Percentiles rank a stretch among this genome's conserved stretches.
phyloP scores from a whole-genome alignment of 2,888 invertebrate genomes.

The Morpho deidamia region DNA sequence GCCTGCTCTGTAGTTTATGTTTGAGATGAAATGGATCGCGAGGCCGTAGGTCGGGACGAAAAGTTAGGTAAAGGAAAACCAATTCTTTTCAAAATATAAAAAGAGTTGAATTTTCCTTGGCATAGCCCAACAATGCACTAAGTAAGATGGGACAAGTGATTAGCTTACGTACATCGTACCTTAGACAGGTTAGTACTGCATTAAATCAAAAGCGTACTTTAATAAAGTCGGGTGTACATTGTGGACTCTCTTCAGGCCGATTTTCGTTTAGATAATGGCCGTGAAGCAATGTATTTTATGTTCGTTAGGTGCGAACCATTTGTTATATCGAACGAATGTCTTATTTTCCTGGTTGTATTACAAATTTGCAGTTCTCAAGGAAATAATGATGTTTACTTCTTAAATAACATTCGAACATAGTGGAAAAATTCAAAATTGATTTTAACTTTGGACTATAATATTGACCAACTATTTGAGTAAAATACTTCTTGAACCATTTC shows the following conservation, averaged over 20 bases:
- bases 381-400: conserved; percentile 1
- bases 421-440: too few relatives aligned
- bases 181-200: conserved; percentile 36
- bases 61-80: conserved; percentile 25
- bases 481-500: too few relatives aligned
- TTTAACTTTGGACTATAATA: too few relatives aligned
- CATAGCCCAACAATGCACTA: conserved; percentile 50
- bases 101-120: conserved; percentile 37
- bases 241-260: conserved; percentile 19
- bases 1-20: conserved; percentile 71
- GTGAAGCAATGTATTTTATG: conserved; percentile 23
- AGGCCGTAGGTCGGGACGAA: conserved; percentile 61
- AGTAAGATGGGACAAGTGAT: conserved; percentile 63
- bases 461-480: too few relatives aligned
- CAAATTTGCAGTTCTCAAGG: neutral
- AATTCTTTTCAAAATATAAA: conserved; percentile 23
- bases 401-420: too few relatives aligned
- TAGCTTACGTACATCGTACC: conserved; percentile 45
- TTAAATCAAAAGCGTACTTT: conserved; percentile 26
- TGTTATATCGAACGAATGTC: conserved; percentile 13
- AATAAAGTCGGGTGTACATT: conserved; percentile 23
- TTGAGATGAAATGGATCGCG: conserved; percentile 72
- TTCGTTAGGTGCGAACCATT: conserved; percentile 21
- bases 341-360: conserved; percentile 7
- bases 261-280: conserved; percentile 19